Evolutionary conservation across 1,140 invertebrate genomes (phyloP), one percentile per base, ranked within the genome.

Genomic region (Trinorchestia longiramus): DNA sequence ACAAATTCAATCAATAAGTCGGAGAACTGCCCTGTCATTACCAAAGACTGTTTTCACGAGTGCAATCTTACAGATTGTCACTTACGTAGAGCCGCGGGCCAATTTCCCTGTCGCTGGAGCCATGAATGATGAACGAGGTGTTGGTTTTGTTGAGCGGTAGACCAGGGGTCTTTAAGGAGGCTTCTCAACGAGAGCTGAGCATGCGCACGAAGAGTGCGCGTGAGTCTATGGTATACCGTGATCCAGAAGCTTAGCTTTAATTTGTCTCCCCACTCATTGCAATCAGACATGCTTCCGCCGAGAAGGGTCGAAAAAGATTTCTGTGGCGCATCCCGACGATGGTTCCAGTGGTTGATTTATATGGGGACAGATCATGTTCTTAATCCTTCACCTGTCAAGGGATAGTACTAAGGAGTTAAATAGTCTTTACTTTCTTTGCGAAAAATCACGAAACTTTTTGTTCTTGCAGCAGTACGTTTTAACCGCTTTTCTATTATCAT

Each of bases 21-120:
- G 92, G 43, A 28, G 6, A 44, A 94, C 92, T 94, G 92, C 92
- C 92, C 92, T 94, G 19, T 94, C 43, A 94, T 94, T 94, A 94
- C 40, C 36, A 43, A 94, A 42, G 92, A 45, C 92, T 94, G 92
- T 94, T 94, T 94, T 94, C 92, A 43, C 92, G 44, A 43, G 92
- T 94, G 43, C 43, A 94, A 94, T 94, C 92, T 47, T 45, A 94
- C 92, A 94, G 92, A 94, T 94, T 94, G 92, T 94, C 92, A 94
- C 92, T 47, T 94, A 40, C 44, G 43, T 23, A 43, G 43, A 47
- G 92, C 43, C 92, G 44, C 43, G n/a, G 44, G 43, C 92, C 92
- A 94, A 94, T 94, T 94, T 94, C 43, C 92, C 40, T 94, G 92
- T 94, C 92, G 43, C 43, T 94, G 23, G 44, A 94, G 41, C 92